Evolutionary conservation across 2,888 invertebrate genomes (phyloP), one percentile per base, ranked within the genome.

Genomic region (Rhabditophanes sp.): DNA sequence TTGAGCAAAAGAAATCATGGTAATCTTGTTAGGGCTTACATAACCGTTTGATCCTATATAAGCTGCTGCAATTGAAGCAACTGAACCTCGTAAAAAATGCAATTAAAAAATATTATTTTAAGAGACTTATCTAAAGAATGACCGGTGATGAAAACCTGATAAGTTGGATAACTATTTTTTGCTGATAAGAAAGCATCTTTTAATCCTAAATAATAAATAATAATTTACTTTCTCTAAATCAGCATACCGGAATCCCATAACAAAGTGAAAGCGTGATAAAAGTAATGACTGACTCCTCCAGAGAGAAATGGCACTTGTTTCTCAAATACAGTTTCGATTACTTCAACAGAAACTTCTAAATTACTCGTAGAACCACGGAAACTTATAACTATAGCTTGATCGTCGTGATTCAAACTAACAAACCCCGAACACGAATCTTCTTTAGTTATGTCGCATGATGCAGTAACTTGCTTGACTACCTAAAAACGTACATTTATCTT

Each of bases 151-250:
- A 50, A 55, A 6, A 56, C 29, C 25, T 46, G 39, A 29, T 48
- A 56, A 11, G 14, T 35, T n/a, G 49, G 50, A 34, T 56, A 42
- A 12, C 39, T 34, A 21, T 44, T 44, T 26, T 38, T 33, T 12
- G 48, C 35, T 16, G 37, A 17, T 7, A 26, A 30, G 14, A 53
- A 37, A 30, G 50, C 53, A 27, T 46, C 45, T 20, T 46, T 44
- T 34, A 56, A 44, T 38, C 56, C 56, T 36, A 56, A 56, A 37
- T 56, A 56, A 33, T 47, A 42, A 19, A 44, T 46, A 9, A 54
- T 52, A n/a, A n/a, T n/a, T n/a, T n/a, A n/a, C 34, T n/a, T n/a
- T 25, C 21, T 39, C 27, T 34, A 52, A 45, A 3, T 44, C 35
- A 11, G 39, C 35, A 56, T 46, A 37, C 56, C 56, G 15, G 24